Conservation (phyloP, 2,113 vertebrate genomes). For the Callithrix jacchus region DNA sequence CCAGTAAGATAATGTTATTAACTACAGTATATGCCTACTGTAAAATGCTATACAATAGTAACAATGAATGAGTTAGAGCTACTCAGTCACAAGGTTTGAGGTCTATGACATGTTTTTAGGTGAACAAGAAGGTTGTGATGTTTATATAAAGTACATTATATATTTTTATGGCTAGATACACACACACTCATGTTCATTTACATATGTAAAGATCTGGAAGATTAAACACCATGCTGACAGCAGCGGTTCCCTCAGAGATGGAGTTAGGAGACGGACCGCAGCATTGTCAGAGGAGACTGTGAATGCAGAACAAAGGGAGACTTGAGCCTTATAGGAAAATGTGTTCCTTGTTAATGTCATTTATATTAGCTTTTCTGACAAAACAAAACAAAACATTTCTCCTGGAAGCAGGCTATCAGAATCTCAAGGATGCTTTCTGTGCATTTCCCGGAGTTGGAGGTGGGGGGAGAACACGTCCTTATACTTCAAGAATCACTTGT, state of each 20-base stretch:
- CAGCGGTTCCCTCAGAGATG: not conserved
- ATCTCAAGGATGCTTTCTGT: not conserved
- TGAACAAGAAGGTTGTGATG: not conserved
- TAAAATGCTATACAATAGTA: not conserved
- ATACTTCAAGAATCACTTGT: not conserved
- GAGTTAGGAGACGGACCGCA: not conserved
- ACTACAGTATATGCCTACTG: not conserved
- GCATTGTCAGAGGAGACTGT: not conserved
- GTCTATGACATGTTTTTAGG: not conserved
- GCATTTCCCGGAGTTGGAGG: not conserved
- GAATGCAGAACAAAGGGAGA: not conserved
- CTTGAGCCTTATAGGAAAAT: not conserved
- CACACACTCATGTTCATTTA: not conserved
- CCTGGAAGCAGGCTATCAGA: not conserved
- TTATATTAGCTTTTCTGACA: not conserved
- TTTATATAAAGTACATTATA: not conserved
- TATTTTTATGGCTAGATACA: not conserved
- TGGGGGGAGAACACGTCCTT: rapidly evolving
- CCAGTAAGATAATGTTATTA: not conserved
- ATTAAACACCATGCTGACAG: not conserved
- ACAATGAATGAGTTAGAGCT: not conserved
- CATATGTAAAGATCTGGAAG: not conserved
- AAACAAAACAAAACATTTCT: conserved; percentile 5
- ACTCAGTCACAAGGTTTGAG: not conserved
- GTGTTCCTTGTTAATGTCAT: not conserved